These are phyloP conservation scores for Drosophila limbata DNA, from an alignment of 2,888 invertebrate species.

Conservation along the genomic window DNA sequence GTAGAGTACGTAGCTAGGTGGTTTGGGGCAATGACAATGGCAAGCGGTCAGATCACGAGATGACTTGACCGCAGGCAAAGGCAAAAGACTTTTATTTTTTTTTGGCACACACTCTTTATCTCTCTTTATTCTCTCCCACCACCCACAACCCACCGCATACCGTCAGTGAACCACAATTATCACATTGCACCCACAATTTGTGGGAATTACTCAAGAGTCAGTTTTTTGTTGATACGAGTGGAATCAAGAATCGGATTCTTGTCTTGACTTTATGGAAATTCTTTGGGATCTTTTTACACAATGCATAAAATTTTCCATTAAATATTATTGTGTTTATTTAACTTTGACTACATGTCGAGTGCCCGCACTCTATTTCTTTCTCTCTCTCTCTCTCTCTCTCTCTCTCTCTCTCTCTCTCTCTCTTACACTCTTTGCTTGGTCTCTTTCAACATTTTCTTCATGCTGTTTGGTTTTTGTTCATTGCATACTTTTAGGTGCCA, in stretches of 20 bases:
- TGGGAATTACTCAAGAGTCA: neutral
- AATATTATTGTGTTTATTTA: neutral
- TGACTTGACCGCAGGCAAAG: slow-evolving; percentile 43
- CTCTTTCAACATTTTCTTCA: neutral
- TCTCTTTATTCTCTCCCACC: neutral
- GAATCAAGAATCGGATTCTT: neutral
- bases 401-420: neutral
- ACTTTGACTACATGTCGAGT: neutral
- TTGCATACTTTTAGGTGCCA: slow-evolving; percentile 74
- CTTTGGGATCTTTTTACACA: neutral
- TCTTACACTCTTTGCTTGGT: neutral
- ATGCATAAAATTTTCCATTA: slow-evolving; percentile 4
- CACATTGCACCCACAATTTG: neutral
- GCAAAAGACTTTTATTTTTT: slow-evolving; percentile 18
- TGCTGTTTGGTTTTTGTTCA: neutral
- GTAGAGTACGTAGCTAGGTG: slow-evolving; percentile 2
- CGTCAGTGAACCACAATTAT: neutral
- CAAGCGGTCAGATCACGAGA: slow-evolving; percentile 72
- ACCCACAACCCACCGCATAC: neutral
- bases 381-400: neutral
- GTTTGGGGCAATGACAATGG: slow-evolving; percentile 36
- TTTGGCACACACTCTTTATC: slow-evolving; percentile 42
- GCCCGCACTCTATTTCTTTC: neutral
- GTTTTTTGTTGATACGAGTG: no score
- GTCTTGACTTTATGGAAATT: neutral